Base-by-base conservation (phyloP, 2,888 invertebrate genomes). In the Therioaphis trifolii region DNA sequence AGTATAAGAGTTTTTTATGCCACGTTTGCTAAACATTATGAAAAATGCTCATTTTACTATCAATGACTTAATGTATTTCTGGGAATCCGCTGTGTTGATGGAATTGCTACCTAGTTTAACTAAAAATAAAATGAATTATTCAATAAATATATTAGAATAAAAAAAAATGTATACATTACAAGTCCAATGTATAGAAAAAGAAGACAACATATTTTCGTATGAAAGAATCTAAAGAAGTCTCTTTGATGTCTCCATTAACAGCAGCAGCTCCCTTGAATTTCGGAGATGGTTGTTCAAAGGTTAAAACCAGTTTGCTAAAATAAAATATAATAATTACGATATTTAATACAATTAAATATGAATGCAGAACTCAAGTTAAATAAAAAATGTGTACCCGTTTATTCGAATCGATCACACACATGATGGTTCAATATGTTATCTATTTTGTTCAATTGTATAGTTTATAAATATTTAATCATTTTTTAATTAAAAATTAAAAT, bases 41-140 rank as follows among this genome's bases (percentile, higher is more conserved):
- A n/a, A n/a, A n/a, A n/a, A n/a, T n/a, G n/a, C n/a, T n/a, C n/a
- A n/a, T n/a, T n/a, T n/a, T n/a, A n/a, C n/a, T n/a, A n/a, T n/a
- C n/a, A n/a, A n/a, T n/a, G 72, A 85, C 86, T 89, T 89, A 89
- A 96, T 96, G 90, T 96, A 98, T 86, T 94, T 94, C 90, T 95
- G 93, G 86, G 96, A 95, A 52, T 92, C 94, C 85, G 91, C 91
- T 75, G 95, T 93, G 89, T 95, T 94, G 93, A 98, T 97, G 86
- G 97, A 94, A 89, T 96, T 96, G 88, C 92, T 89, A 84, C 98
- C 97, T 0, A 97, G 98, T 88, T 93, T 94, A 98, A 88, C 92
- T 92, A 89, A 14, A 88, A 87, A 86, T 49, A 15, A 63, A 55
- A 76, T 3, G 12, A 55, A 9, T 18, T 7, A 18, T 49, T 58